Conservation (phyloP, 2,113 vertebrate genomes). For the Nerophis lumbriciformis region DNA sequence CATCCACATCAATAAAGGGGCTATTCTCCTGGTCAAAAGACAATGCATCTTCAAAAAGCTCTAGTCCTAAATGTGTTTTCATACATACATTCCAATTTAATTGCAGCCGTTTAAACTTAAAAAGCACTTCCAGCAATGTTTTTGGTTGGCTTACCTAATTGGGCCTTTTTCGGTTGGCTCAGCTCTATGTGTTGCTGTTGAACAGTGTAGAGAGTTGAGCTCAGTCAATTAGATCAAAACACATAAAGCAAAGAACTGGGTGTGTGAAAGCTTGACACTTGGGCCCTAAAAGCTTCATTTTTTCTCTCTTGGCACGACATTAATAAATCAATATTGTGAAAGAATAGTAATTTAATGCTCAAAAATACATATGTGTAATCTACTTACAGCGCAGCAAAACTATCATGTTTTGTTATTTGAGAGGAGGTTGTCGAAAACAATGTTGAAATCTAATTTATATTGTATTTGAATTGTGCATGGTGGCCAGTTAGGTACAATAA, state of each 20-base stretch:
- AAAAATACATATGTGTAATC: conserved; percentile 22
- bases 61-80: too few relatives aligned
- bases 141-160: conserved; percentile 23
- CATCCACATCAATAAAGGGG: too few relatives aligned
- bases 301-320: conserved; percentile 29
- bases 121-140: conserved; percentile 1
- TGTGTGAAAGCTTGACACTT: conserved; percentile 24
- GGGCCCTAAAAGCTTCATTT: conserved; percentile 27
- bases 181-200: conserved; percentile 21
- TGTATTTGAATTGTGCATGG: too few relatives aligned
- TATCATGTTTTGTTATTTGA: conserved; percentile 15
- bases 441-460: not conserved
- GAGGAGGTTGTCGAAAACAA: conserved; percentile 15
- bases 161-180: conserved; percentile 10
- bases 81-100: not conserved
- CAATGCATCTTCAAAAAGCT: too few relatives aligned
- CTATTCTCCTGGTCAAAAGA: too few relatives aligned
- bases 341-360: conserved; percentile 32
- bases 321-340: conserved; percentile 49
- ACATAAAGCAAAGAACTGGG: conserved; percentile 37
- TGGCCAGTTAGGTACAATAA: too few relatives aligned
- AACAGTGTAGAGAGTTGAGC: conserved; percentile 28
- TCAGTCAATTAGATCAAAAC: conserved; percentile 46
- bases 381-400: conserved; percentile 30
- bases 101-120: conserved; percentile 13